A percentile compares a stretch with the other conserved stretches of the same genome.
Conservation (phyloP, 2,113 vertebrate species). For the Lanius collurio region DNA sequence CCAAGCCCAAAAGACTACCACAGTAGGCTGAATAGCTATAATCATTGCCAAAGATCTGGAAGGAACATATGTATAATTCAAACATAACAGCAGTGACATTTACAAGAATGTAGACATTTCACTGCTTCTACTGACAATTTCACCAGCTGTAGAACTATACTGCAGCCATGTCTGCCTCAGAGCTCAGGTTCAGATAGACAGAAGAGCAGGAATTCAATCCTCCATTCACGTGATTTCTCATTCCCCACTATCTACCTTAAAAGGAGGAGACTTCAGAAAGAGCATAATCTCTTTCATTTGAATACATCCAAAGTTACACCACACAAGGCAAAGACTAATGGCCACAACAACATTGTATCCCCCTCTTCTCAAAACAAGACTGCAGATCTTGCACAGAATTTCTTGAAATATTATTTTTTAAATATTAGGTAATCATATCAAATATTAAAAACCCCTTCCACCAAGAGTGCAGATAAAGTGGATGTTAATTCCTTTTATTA, state of each 20-base stretch:
- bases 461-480: not conserved
- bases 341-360: not conserved
- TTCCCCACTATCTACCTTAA: not conserved
- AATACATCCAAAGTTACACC: not conserved
- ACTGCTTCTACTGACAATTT: not conserved
- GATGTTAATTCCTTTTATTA: not conserved
- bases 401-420: not conserved
- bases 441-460: not conserved
- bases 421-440: not conserved
- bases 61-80: not conserved
- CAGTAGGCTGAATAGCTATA: not conserved
- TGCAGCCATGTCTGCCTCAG: not conserved
- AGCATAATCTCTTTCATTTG: rapidly evolving
- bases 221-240: not conserved
- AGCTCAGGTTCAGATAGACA: not conserved
- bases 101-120: not conserved
- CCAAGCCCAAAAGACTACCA: not conserved
- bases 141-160: not conserved
- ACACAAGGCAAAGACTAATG: not conserved
- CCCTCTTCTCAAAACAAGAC: not conserved
- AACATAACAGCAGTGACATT: not conserved
- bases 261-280: not conserved
- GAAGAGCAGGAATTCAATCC: not conserved
- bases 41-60: not conserved
- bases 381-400: not conserved